These are phyloP conservation scores for Potamarius usumacintae DNA, from an alignment of 2,113 vertebrate genomes.

Conservation along the genomic window DNA sequence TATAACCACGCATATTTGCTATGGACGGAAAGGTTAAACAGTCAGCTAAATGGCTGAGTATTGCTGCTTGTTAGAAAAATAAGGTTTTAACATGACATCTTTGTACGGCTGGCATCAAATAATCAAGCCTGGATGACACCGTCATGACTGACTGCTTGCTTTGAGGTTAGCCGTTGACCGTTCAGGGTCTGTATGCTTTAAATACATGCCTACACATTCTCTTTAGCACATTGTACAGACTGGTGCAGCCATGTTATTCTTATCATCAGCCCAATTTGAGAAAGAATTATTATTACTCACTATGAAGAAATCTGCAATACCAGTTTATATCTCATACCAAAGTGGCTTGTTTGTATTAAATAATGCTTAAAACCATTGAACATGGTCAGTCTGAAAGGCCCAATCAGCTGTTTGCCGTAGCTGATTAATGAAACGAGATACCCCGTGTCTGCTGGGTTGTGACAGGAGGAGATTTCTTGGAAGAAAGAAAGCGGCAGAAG, in stretches of 20 bases:
- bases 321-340: background rate
- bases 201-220: background rate
- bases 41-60: background rate
- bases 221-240: background rate
- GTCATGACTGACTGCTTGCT: background rate
- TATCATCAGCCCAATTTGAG: background rate
- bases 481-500: background rate
- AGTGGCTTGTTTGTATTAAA: background rate
- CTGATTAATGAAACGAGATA: slow-evolving; percentile 34
- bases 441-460: background rate
- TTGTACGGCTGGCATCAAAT: background rate
- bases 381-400: background rate
- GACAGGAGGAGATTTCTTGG: slow-evolving; percentile 29
- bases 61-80: background rate
- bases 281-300: background rate
- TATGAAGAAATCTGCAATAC: background rate
- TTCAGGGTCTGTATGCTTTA: background rate
- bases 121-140: background rate
- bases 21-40: background rate
- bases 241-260: background rate
- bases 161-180: background rate
- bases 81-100: background rate
- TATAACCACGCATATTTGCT: background rate
- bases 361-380: background rate
- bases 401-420: slow-evolving; percentile 16